Evolutionary conservation across 2,888 invertebrate species (phyloP).

Genomic region (Dasysyrphus tricinctus): DNA sequence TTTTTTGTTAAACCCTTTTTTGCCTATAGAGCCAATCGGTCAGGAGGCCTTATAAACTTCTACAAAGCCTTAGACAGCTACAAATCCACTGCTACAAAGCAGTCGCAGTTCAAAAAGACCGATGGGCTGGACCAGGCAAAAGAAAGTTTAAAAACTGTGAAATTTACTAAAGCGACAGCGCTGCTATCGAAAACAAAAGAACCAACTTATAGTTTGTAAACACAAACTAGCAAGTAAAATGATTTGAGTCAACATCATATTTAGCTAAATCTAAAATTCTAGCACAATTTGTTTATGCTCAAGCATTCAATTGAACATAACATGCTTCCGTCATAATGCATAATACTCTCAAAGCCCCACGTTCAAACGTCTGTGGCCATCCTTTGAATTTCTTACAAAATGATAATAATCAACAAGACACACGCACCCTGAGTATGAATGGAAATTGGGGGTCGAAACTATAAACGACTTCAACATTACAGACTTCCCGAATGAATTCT

Average conservation of each 20-base stretch:
- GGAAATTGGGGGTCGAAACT: slow-evolving; percentile 61
- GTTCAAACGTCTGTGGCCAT: slow-evolving; percentile 1
- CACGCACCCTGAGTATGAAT: slow-evolving; percentile 30
- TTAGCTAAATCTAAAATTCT: background rate
- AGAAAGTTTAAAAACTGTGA: too few relatives aligned
- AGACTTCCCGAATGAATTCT: slow-evolving; percentile 57
- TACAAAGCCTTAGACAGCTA: too few relatives aligned
- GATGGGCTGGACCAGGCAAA: too few relatives aligned
- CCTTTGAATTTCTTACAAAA: slow-evolving; percentile 35
- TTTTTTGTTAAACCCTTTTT: too few relatives aligned
- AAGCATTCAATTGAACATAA: slow-evolving; percentile 16
- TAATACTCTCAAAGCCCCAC: background rate
- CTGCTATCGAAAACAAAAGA: too few relatives aligned
- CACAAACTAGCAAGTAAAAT: too few relatives aligned
- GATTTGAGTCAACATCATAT: background rate
- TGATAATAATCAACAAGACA: slow-evolving; percentile 41
- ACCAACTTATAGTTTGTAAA: too few relatives aligned
- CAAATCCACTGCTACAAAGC: too few relatives aligned
- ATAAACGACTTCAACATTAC: slow-evolving; percentile 46
- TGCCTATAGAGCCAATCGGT: too few relatives aligned
- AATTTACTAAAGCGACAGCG: too few relatives aligned
- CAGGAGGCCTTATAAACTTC: too few relatives aligned
- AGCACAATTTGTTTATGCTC: background rate
- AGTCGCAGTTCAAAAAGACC: too few relatives aligned
- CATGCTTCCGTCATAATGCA: slow-evolving; percentile 21